A percentile compares a stretch with the other conserved stretches of the same genome.
phyloP scores from a whole-genome alignment of 2,888 invertebrate species.

The Acronicta leporina region DNA sequence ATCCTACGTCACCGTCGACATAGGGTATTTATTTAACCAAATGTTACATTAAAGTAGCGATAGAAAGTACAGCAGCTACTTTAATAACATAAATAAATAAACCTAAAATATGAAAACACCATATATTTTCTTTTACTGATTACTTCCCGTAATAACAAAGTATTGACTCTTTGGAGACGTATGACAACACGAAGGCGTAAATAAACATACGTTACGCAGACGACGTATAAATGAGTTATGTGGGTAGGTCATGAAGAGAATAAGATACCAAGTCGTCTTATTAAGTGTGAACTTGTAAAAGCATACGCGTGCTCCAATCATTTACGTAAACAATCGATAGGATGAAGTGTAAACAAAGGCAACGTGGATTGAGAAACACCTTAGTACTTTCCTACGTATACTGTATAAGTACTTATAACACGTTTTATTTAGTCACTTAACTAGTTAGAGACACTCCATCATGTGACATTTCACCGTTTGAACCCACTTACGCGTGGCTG shows the following conservation, averaged over 20 bases:
- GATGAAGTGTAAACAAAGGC: conserved; percentile 62
- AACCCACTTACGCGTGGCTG: conserved; percentile 76
- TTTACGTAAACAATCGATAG: conserved; percentile 65
- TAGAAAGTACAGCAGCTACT: neutral
- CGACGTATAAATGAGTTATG: conserved; percentile 6
- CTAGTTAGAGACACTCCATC: conserved; percentile 48
- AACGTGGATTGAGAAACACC: conserved; percentile 67
- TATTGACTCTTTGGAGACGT: conserved; percentile 31
- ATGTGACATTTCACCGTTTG: conserved; percentile 70
- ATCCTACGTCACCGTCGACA: no score
- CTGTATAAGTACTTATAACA: conserved; percentile 52
- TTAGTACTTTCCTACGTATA: conserved; percentile 18
- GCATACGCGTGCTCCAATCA: conserved; percentile 60
- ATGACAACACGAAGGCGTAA: conserved; percentile 29
- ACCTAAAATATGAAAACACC: neutral
- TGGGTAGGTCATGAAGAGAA: conserved; percentile 24
- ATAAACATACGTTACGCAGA: conserved; percentile 22
- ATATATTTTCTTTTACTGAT: conserved; percentile 9
- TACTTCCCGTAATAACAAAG: conserved; percentile 5
- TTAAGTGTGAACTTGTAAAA: conserved; percentile 57
- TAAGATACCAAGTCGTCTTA: conserved; percentile 29
- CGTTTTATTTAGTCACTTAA: conserved; percentile 70
- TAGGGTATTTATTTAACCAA: no score
- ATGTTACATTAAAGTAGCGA: neutral
- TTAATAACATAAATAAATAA: conserved; percentile 8